phyloP scores from a whole-genome alignment of 1,140 invertebrate species.

The Trichoplusia ni region DNA sequence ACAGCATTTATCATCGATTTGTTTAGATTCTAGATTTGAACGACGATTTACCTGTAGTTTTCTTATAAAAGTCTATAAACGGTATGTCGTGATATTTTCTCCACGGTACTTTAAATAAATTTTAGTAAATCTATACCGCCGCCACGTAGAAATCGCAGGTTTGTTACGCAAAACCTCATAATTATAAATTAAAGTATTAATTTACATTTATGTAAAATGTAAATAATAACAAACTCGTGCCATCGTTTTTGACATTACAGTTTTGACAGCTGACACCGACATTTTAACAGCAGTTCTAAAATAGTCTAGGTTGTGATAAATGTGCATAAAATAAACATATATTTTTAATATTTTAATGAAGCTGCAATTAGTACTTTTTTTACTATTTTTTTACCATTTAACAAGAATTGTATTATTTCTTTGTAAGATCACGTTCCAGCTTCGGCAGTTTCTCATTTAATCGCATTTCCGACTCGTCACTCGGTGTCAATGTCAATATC shows the following conservation, averaged over 20 bases:
- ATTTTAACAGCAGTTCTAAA: background rate
- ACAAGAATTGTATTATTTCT: no score
- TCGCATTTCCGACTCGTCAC: no score
- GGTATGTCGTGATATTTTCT: slow-evolving; percentile 55
- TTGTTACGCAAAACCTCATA: slow-evolving; percentile 6
- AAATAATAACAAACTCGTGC: slow-evolving; percentile 26
- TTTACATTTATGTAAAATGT: background rate
- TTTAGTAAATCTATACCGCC: background rate
- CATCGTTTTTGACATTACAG: background rate
- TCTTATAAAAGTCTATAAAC: slow-evolving; percentile 56
- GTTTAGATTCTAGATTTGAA: no score
- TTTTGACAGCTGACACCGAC: background rate
- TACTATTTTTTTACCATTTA: no score
- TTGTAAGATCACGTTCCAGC: no score
- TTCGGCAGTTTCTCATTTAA: no score
- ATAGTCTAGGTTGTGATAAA: no score
- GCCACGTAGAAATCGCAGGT: background rate
- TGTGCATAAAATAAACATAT: no score
- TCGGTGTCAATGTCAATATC: no score
- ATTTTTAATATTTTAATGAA: no score
- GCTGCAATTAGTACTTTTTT: no score
- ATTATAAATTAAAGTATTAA: background rate
- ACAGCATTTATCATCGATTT: no score
- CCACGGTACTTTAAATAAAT: slow-evolving; percentile 9
- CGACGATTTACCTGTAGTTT: slow-evolving; percentile 52